A percentile compares a stretch with the other conserved stretches of the same genome.
Conservation (phyloP, 2,888 invertebrate genomes). For the Eurytoma adleriae region DNA sequence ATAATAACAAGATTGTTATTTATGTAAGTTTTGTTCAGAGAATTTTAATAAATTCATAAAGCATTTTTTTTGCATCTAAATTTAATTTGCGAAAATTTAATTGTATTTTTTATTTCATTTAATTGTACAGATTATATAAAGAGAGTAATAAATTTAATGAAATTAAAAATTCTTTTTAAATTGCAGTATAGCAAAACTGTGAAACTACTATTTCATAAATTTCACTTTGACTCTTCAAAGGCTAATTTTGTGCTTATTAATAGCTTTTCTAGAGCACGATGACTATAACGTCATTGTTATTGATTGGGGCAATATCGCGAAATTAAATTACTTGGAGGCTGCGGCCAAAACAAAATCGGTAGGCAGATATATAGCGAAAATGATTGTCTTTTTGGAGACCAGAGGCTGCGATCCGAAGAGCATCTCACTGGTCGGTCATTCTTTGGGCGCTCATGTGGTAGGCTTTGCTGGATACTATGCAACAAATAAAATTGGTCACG, state of each 20-base stretch:
- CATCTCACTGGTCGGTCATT: conserved; percentile 60
- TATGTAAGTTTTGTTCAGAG: background rate
- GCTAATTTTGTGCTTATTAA: background rate
- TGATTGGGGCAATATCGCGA: conserved; percentile 59
- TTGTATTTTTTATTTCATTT: background rate
- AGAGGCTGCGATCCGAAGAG: conserved; percentile 42
- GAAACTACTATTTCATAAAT: too few relatives aligned
- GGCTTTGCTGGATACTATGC: conserved; percentile 58
- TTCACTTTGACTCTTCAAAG: too few relatives aligned
- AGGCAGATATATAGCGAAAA: conserved; percentile 50
- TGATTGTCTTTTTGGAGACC: conserved; percentile 52
- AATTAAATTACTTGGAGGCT: conserved; percentile 46
- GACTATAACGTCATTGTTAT: conserved; percentile 59
- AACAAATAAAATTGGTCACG: conserved; percentile 53
- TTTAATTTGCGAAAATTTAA: background rate
- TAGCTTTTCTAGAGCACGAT: conserved; percentile 50
- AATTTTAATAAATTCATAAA: too few relatives aligned
- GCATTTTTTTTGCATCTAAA: background rate
- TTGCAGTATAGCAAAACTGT: too few relatives aligned
- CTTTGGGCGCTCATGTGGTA: conserved; percentile 61
- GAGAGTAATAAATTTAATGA: too few relatives aligned
- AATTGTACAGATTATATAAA: too few relatives aligned
- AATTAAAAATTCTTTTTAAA: too few relatives aligned
- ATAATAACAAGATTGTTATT: background rate
- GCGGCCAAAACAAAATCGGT: conserved; percentile 43